A percentile compares a stretch with the other conserved stretches of the same genome.
Evolutionary conservation across 2,888 invertebrate genomes (phyloP).

Genomic region (Pyrocoelia pectoralis): DNA sequence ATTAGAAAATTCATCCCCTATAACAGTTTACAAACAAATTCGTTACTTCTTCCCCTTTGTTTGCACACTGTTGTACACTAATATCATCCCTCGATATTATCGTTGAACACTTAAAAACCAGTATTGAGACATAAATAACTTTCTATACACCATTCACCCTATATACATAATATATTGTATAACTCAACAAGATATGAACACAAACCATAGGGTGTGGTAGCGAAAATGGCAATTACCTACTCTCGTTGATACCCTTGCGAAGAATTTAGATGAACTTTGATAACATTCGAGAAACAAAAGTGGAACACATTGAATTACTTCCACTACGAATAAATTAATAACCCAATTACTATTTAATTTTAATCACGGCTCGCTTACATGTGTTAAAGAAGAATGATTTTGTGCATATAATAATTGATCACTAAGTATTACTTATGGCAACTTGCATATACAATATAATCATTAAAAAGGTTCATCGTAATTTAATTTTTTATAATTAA

Average conservation of each 20-base stretch:
- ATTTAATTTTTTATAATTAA: too few species aligned
- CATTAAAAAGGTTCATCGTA: too few species aligned
- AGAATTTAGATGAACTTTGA: constrained; percentile 19
- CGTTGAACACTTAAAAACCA: constrained; percentile 12
- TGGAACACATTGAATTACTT: background rate
- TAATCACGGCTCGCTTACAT: too few species aligned
- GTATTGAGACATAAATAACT: constrained; percentile 30
- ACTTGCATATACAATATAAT: too few species aligned
- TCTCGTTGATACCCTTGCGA: constrained; percentile 15
- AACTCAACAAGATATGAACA: constrained; percentile 28
- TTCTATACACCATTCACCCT: constrained; percentile 17
- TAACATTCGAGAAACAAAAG: background rate
- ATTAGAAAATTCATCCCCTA: background rate
- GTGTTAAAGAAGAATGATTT: too few species aligned
- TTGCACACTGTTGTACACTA: constrained; percentile 19
- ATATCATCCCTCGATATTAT: constrained; percentile 16
- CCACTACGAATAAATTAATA: too few species aligned
- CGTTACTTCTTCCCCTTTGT: constrained; percentile 12
- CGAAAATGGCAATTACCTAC: constrained; percentile 29
- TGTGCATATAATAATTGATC: too few species aligned
- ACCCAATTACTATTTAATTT: too few species aligned
- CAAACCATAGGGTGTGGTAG: constrained; percentile 30
- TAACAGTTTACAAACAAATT: constrained; percentile 7
- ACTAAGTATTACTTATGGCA: too few species aligned
- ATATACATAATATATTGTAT: constrained; percentile 9